phyloP scores from a whole-genome alignment of 2,888 invertebrate species.

The Pyrrhosoma nymphula region DNA sequence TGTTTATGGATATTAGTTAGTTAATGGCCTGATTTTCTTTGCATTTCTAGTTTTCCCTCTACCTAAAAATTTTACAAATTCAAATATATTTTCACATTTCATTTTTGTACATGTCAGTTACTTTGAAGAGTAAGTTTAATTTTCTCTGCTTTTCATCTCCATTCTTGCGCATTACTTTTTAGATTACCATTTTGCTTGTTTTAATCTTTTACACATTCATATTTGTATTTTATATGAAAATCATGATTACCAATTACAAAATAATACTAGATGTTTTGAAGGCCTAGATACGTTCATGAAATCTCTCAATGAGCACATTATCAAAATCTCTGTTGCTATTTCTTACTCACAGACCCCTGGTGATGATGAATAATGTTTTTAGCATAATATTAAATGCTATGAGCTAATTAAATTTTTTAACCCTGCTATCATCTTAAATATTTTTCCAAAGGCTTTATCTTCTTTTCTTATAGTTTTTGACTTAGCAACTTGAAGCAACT shows the following conservation, averaged over 20 bases:
- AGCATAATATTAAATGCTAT: background rate
- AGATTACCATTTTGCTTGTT: too few species aligned
- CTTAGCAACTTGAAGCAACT: background rate
- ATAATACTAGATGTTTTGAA: background rate
- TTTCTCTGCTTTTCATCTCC: too few species aligned
- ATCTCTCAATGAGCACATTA: background rate
- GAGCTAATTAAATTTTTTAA: background rate
- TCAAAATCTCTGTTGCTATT: background rate
- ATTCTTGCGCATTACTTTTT: too few species aligned
- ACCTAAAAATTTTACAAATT: too few species aligned
- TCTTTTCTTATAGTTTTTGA: background rate
- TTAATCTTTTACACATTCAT: too few species aligned
- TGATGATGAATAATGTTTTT: background rate
- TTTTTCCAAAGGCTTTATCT: background rate
- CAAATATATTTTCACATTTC: too few species aligned
- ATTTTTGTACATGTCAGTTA: too few species aligned
- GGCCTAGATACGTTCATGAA: background rate
- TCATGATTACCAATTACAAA: background rate
- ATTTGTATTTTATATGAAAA: too few species aligned
- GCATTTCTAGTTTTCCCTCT: too few species aligned
- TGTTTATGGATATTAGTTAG: too few species aligned
- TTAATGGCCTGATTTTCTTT: too few species aligned
- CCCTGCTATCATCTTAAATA: background rate
- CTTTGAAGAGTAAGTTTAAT: too few species aligned
- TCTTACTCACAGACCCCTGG: constrained; percentile 16